Evolutionary conservation across 2,113 vertebrate species (phyloP).

Genomic region (Tragelaphus scriptus): DNA sequence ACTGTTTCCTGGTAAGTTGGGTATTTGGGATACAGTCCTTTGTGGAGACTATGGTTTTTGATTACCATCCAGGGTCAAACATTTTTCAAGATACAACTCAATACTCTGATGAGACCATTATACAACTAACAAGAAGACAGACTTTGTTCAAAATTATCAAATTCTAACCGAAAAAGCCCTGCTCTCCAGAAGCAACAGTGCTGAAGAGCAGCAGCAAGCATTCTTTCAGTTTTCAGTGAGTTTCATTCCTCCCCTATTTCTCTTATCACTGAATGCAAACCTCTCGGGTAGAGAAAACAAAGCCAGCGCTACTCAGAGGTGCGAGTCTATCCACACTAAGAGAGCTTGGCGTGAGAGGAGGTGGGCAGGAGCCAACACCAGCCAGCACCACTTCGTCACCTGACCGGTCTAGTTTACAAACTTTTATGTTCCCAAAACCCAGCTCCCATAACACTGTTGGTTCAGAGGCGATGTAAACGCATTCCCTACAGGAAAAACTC

Average conservation of each 20-base stretch:
- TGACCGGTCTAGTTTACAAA: neutral
- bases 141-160: neutral
- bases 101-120: neutral
- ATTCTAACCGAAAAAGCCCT: neutral
- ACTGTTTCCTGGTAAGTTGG: neutral
- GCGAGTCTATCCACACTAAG: neutral
- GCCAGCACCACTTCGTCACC: neutral
- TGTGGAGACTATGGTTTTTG: neutral
- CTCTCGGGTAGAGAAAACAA: rapidly evolving
- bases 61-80: neutral
- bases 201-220: neutral
- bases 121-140: neutral
- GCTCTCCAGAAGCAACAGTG: neutral
- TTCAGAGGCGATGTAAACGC: neutral
- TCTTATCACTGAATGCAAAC: neutral
- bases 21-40: neutral
- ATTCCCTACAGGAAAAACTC: neutral
- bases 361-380: neutral
- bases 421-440: neutral
- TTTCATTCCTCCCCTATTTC: neutral
- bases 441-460: neutral
- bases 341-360: rapidly evolving
- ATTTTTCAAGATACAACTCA: neutral
- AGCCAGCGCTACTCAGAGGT: neutral
- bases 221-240: neutral